Conservation (phyloP, 2,113 vertebrate species). For the Gymnorhina tibicen region DNA sequence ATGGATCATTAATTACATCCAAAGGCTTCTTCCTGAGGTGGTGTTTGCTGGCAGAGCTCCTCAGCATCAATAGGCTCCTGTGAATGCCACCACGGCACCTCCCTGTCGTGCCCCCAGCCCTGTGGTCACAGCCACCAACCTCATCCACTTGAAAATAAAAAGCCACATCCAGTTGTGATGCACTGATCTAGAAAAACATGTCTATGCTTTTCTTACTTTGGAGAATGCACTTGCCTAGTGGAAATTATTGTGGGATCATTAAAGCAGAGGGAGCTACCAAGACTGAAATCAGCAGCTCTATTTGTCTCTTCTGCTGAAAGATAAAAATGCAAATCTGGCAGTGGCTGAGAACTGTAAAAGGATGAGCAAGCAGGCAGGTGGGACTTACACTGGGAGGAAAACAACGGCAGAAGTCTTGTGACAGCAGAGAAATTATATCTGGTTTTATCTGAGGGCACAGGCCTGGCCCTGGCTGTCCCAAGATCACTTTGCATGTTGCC, state of each 20-base stretch:
- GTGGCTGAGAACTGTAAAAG: neutral
- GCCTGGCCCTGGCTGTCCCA: neutral
- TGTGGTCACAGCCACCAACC: neutral
- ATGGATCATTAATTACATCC: neutral
- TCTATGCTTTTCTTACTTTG: fast-evolving
- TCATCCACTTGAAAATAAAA: neutral
- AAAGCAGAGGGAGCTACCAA: neutral
- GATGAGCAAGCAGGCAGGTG: neutral
- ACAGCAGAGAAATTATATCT: neutral
- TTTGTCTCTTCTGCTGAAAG: neutral
- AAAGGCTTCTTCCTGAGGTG: neutral
- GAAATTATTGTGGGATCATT: neutral
- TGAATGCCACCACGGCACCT: neutral
- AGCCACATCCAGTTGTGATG: neutral
- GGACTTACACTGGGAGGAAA: neutral
- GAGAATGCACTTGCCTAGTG: neutral
- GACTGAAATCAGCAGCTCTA: neutral
- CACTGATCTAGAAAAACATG: neutral
- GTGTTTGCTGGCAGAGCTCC: neutral
- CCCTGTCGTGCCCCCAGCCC: neutral
- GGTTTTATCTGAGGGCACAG: neutral
- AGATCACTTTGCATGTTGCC: neutral
- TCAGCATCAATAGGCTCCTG: fast-evolving
- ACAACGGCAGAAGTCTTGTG: neutral
- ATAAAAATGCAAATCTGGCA: neutral